Evolutionary conservation across 53 echinoderm and acorn worm genomes (phyloP).

Genomic region (Holothuria scabra): DNA sequence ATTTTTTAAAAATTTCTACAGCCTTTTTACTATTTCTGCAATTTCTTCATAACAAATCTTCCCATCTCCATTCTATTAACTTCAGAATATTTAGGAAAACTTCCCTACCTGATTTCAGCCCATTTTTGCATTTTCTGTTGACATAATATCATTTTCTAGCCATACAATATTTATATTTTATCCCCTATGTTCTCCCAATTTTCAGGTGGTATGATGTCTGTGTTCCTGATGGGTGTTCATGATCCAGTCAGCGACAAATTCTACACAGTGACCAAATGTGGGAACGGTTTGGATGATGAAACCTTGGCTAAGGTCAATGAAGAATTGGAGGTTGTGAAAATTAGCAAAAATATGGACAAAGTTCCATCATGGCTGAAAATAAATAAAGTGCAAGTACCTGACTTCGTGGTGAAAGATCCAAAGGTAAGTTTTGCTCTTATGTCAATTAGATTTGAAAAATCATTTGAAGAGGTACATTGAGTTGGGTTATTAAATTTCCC

Average conservation of each 20-base stretch:
- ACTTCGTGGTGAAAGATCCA: conserved; percentile 94
- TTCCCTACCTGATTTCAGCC: no score
- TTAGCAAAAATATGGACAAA: conserved; percentile 74
- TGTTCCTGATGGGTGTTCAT: conserved; percentile 90
- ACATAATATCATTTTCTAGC: no score
- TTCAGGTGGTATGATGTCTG: conserved; percentile 97
- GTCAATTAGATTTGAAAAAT: background rate
- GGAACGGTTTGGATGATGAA: conserved; percentile 88
- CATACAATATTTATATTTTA: no score
- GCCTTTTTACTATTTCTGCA: no score
- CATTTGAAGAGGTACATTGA: background rate
- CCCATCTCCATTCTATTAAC: no score
- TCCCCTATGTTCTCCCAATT: background rate
- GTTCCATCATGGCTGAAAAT: conserved; percentile 90
- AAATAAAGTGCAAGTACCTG: conserved; percentile 81
- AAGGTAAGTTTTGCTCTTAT: conserved; percentile 58
- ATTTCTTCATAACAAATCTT: no score
- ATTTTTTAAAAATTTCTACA: no score
- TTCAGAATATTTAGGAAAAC: no score
- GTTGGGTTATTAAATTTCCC: no score
- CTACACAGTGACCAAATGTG: conserved; percentile 95
- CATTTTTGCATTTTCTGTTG: no score
- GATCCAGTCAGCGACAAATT: conserved; percentile 71
- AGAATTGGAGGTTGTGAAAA: conserved; percentile 84
- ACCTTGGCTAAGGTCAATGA: conserved; percentile 84